Base-by-base conservation (phyloP, 2,113 vertebrate genomes). In the Vulpes ferrilata region DNA sequence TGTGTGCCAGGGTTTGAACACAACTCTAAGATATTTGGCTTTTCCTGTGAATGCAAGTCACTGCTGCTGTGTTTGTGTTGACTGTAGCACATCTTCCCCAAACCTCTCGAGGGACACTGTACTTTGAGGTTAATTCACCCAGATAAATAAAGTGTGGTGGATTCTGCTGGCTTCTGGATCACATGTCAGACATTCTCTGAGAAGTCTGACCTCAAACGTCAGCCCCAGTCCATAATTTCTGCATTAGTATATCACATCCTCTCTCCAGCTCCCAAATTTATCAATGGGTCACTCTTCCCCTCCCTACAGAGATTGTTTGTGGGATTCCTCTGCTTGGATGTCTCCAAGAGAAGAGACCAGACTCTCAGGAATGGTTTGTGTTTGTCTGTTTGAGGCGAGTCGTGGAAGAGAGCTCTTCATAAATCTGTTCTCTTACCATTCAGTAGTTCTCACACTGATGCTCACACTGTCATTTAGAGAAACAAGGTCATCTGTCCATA, bases 151-250 rank as follows among this genome's bases (percentile, higher is more conserved):
- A 91, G 51, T 15, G 30, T 55, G 67, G 65, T 71, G 2, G 67
- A 35, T 84, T 83, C 69, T 83, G 11, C 48, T 82, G 82, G 76
- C 67, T 97, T 93, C 92, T 93, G 88, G 23, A 85, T 88, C 85
- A 51, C 5, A 4, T 59, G 25, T 79, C 59, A 95, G 84, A 64
- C 17, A 60, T 88, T n/a, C 92, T 80, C 43, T 82, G 88, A 51
- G 38, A 94, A 71, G 17, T 53, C 69, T 93, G 55, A 95, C 23
- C 57, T 64, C 93, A 94, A n/a, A 94, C 82, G 43, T 57, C 65
- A 78, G 48, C 62, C 76, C 80, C 82, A 43, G 62, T 71, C 62
- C 67, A 35, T 55, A 51, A 74, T 13, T 82, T 64, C 73, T 59
- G 15, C 91, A 35, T 85, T 67, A 96, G 55, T 65, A 60, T 53